Evolutionary conservation across 23 tunicate genomes (phyloP).

Genomic region (Halocynthia aurantium): DNA sequence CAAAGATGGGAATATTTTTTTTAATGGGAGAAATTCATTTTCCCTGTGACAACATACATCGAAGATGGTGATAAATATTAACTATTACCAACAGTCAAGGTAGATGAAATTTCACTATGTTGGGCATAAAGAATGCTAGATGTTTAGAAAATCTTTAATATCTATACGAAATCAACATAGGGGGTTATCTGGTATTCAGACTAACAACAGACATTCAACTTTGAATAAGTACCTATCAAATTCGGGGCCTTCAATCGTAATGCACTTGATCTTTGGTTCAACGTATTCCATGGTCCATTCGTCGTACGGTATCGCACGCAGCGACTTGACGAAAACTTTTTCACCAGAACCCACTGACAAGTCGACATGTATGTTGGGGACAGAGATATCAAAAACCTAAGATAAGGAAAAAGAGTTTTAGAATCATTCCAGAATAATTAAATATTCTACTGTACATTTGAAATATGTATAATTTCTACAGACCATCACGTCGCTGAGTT

Average conservation of each 20-base stretch:
- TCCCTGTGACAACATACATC: too few species aligned
- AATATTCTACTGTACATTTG: neutral
- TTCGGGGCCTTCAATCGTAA: conserved; percentile 42
- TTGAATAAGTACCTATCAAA: conserved; percentile 33
- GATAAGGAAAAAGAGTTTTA: neutral
- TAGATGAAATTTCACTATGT: too few species aligned
- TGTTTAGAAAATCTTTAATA: too few species aligned
- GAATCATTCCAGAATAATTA: neutral
- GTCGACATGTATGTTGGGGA: conserved; percentile 35
- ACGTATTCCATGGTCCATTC: conserved; percentile 84
- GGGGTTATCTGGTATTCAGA: too few species aligned
- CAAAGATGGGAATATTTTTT: too few species aligned
- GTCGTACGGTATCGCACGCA: conserved; percentile 49
- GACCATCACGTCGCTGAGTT: conserved; percentile 57
- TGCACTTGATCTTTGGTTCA: conserved; percentile 47
- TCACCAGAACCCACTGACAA: conserved; percentile 44
- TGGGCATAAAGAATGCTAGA: too few species aligned
- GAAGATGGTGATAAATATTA: too few species aligned
- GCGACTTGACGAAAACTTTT: conserved; percentile 42
- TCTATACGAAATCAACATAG: too few species aligned
- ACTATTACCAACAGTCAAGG: too few species aligned
- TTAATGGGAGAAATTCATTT: too few species aligned
- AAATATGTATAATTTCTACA: neutral
- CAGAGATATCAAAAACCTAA: conserved; percentile 58
- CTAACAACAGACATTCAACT: too few species aligned